These are phyloP conservation scores for Lutraria lutraria DNA, from an alignment of 2,888 invertebrate genomes.

Conservation along the genomic window DNA sequence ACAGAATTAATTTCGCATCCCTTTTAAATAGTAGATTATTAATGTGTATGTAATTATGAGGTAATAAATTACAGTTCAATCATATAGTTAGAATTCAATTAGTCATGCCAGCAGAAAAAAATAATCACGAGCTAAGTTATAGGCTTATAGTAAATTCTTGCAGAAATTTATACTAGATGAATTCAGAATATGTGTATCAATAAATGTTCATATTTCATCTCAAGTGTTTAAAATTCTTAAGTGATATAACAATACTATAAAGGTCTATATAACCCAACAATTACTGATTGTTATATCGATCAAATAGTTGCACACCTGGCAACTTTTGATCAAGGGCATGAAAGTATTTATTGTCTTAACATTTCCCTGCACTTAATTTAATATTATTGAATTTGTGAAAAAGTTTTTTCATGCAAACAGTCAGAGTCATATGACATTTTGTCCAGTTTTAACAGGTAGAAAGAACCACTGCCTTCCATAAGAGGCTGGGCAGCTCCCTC, in stretches of 20 bases:
- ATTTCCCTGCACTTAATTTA: too few species aligned
- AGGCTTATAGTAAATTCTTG: not conserved
- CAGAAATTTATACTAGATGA: not conserved
- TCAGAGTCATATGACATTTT: too few species aligned
- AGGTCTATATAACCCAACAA: not conserved
- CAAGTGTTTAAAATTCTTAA: not conserved
- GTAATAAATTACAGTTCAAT: not conserved
- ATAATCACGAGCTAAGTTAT: not conserved
- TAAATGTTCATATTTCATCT: not conserved
- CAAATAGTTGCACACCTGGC: slow-evolving; percentile 32
- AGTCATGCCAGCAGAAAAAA: not conserved
- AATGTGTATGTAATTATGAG: not conserved
- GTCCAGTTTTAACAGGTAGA: too few species aligned
- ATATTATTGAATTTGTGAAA: too few species aligned
- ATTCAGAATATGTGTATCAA: not conserved
- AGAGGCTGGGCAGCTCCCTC: too few species aligned
- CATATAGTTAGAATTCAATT: not conserved
- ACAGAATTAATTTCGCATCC: not conserved
- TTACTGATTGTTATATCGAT: not conserved
- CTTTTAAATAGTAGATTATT: not conserved
- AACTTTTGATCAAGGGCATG: slow-evolving; percentile 9
- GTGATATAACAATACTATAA: not conserved
- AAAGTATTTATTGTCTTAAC: slow-evolving; percentile 34
- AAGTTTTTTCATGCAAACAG: too few species aligned
- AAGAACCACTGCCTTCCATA: too few species aligned